Evolutionary conservation across 2,888 invertebrate genomes (phyloP).

Genomic region (Marronus borbonicus): DNA sequence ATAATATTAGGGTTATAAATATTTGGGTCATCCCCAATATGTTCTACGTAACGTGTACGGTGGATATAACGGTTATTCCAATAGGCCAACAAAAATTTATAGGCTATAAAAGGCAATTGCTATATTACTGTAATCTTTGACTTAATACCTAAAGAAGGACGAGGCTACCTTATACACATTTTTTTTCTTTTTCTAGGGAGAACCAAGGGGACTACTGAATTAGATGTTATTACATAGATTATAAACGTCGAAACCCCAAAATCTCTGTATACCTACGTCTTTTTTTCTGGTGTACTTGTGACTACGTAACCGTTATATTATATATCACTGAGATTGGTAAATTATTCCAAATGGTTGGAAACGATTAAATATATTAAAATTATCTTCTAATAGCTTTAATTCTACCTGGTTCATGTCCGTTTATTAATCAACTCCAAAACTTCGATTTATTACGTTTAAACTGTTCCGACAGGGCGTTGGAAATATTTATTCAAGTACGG

Average conservation of each 20-base stretch:
- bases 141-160: not conserved
- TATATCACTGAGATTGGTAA: too few relatives aligned
- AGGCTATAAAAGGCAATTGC: constrained; percentile 37
- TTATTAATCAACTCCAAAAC: too few relatives aligned
- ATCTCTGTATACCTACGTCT: not conserved
- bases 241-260: not conserved
- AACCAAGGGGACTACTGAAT: not conserved
- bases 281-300: not conserved
- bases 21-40: constrained; percentile 34
- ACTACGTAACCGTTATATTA: too few relatives aligned
- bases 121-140: constrained; percentile 28
- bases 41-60: not conserved
- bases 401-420: too few relatives aligned
- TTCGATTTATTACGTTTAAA: too few relatives aligned
- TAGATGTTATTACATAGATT: not conserved
- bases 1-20: constrained; percentile 37
- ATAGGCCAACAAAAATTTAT: constrained; percentile 28
- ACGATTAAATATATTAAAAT: too few relatives aligned
- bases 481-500: too few relatives aligned
- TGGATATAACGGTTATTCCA: constrained; percentile 4
- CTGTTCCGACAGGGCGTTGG: too few relatives aligned
- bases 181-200: not conserved
- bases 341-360: too few relatives aligned
- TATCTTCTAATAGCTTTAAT: too few relatives aligned
- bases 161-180: not conserved